Base-by-base conservation (phyloP, 2,888 invertebrate genomes). In the Drosophila mayaguana region DNA sequence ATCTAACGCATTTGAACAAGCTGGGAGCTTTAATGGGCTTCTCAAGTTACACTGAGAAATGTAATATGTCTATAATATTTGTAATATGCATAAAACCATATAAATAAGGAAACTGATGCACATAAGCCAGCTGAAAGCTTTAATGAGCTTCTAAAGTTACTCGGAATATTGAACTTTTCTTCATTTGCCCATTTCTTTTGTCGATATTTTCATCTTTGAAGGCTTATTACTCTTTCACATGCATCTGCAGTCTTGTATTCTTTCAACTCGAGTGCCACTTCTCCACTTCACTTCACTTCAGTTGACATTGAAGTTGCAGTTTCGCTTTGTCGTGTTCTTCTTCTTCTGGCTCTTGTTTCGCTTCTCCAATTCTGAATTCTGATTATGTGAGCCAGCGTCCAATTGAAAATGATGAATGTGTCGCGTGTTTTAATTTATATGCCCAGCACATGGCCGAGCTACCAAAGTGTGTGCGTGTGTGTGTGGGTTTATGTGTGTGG, bases 351-450 rank as follows among this genome's bases (percentile, higher is more conserved):
- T 45, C 50, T 42, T 55, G 22, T 28, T 53, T 54, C 46, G 55
- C 64, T 46, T 60, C 74, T 76, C 63, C 77, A 77, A 66, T 77
- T 77, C 73, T 61, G 46, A 77, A 77, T 70, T 68, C 55, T 75
- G 72, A 72, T 75, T 71, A 75, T 75, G 72, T 61, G 75, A 54
- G 60, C 36, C 62, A 67, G 60, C 50, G 63, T 67, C 77, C 79
- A 85, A 83, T 86, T 86, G 83, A 78, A 63, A 69, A 84, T 81
- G 83, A 86, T 84, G 83, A 84, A 83, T 85, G 79, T 75, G 75
- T 84, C 45, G 81, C 70, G 82, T 80, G 75, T 72, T 80, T 82
- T 72, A 73, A 82, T 79, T 81, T 77, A 61, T 72, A 63, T 69
- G 62, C 62, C 62, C 51, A 73, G 67, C 76, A 74, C 78, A 75